Evolutionary conservation across 2,888 invertebrate species (phyloP).

Genomic region (Hyppa rectilinea): DNA sequence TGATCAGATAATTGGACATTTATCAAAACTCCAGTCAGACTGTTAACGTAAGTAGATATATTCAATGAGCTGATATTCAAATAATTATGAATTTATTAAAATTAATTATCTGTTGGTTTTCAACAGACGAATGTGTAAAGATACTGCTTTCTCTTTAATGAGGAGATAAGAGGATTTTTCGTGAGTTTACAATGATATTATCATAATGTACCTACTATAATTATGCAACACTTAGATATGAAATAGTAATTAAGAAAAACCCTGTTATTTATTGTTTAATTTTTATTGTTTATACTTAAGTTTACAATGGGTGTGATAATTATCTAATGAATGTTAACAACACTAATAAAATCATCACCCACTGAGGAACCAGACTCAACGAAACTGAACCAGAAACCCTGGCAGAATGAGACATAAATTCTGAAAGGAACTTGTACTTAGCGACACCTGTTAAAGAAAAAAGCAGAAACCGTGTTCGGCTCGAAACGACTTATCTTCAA

Average conservation of each 20-base stretch:
- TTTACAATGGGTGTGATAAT: conserved; percentile 5
- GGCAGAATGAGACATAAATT: conserved; percentile 44
- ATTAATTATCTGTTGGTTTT: conserved; percentile 24
- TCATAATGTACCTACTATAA: not conserved
- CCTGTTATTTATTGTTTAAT: not conserved
- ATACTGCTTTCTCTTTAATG: not conserved
- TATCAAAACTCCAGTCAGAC: conserved; percentile 46
- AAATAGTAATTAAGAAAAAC: not conserved
- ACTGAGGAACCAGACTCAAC: conserved; percentile 3
- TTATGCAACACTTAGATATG: not conserved
- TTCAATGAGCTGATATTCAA: conserved; percentile 43
- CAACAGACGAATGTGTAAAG: not conserved
- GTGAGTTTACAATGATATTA: not conserved
- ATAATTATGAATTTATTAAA: conserved; percentile 41
- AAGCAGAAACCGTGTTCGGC: conserved; percentile 45
- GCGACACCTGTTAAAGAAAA: conserved; percentile 55
- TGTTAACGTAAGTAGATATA: conserved; percentile 55
- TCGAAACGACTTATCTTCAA: conserved; percentile 68
- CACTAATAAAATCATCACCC: conserved; percentile 12
- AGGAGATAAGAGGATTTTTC: not conserved
- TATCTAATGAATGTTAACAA: conserved; percentile 12
- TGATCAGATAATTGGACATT: conserved; percentile 61
- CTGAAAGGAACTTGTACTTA: conserved; percentile 39
- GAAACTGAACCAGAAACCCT: not conserved
- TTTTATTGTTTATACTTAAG: not conserved